Percentiles rank a stretch among this genome's conserved stretches.
Evolutionary conservation across 2,113 vertebrate species (phyloP).

Genomic region (Sterrhoptilus dennistouni): DNA sequence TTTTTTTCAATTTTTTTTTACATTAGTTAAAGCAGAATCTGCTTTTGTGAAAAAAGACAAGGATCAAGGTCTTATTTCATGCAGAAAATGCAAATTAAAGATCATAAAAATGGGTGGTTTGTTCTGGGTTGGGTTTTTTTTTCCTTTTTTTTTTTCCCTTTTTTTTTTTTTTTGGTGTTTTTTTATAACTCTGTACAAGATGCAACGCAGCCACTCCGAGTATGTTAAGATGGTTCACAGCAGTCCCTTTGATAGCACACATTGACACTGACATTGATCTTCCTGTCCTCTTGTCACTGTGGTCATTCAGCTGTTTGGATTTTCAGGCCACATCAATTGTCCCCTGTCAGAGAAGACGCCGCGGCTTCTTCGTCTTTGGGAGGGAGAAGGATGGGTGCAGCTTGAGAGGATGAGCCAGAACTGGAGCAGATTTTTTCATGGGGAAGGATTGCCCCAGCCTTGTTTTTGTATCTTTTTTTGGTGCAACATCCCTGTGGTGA

Average conservation of each 20-base stretch:
- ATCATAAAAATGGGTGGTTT: conserved; percentile 33
- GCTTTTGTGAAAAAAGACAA: conserved; percentile 63
- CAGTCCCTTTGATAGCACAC: conserved; percentile 14
- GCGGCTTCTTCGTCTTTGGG: not conserved
- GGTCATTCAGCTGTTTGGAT: not conserved
- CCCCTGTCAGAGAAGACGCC: not conserved
- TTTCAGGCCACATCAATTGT: conserved; percentile 7
- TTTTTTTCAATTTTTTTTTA: conserved; percentile 8
- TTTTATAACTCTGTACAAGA: conserved; percentile 27
- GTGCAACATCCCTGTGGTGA: not conserved
- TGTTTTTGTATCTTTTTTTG: not conserved
- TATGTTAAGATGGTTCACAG: conserved; percentile 16
- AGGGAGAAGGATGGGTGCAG: not conserved
- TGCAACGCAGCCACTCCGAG: conserved; percentile 34
- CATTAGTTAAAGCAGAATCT: conserved; percentile 63
- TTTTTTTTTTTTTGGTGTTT: no score
- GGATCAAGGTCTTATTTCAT: conserved; percentile 68
- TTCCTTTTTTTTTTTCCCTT: not conserved
- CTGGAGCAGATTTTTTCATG: not conserved
- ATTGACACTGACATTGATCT: not conserved
- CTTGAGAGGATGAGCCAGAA: not conserved
- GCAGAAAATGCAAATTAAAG: conserved; percentile 69
- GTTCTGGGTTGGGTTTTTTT: not conserved
- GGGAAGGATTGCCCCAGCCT: not conserved
- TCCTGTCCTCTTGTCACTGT: not conserved